Evolutionary conservation across 2,113 vertebrate species (phyloP), one percentile per base, ranked within the genome.

Genomic region (Caranx melampygus): DNA sequence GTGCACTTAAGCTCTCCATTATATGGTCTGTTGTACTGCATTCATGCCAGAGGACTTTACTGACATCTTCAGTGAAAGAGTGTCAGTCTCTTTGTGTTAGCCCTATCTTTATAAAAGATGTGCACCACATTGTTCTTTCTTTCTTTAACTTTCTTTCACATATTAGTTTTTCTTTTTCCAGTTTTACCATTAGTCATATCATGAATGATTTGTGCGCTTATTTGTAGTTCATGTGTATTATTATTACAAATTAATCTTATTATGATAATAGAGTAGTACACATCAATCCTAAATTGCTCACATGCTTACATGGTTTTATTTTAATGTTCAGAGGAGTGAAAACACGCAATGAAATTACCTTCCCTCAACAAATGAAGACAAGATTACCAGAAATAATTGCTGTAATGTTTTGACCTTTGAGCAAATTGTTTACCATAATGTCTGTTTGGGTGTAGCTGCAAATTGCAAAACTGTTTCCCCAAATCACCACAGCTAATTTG

Each of bases 1-100:
- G 31, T 54, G 59, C 49, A 16, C 51, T 66, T 57, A 51, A 33
- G 51, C 7, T 51, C 58, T 51, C 42, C n/a, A 60, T 80, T 73
- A 47, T 26, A n/a, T 62, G 40, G 45, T 21, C 31, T 10, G 58
- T 51, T 35, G n/a, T 26, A 20, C 18, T 35, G 51, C 20, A 11
- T 37, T 65, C 49, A 71, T 42, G 34, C 9, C 20, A 44, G 0
- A 18, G 18, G 40, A 20, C 8, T 42, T 42, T 11, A 10, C 10
- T 45, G 45, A 34, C 10, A 59, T 47, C 64, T 33, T 49, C 7
- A 44, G 12, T 20, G 5, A 15, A 52, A 26, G 9, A 15, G 44
- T 42, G 8, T 42, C 40, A 12, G 3, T 57, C 15, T 47, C 54
- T 18, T 40, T 26, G 7, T 33, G 37, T 34, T n/a, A 26, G 26